Evolutionary conservation across 2,113 vertebrate species (phyloP), one percentile per base, ranked within the genome.

Genomic region (Oophaga pumilio): DNA sequence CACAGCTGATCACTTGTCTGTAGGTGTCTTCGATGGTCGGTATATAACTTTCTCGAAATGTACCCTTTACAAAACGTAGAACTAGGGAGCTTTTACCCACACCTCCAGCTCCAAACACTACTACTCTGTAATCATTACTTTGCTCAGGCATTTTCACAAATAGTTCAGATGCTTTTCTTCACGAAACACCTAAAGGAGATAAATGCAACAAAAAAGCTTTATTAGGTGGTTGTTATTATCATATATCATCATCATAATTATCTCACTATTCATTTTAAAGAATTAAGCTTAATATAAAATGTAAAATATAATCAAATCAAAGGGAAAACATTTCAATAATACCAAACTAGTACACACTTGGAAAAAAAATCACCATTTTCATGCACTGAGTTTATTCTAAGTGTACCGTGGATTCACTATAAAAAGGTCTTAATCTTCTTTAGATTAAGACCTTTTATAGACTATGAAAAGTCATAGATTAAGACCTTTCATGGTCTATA

Each of bases 11-110:
- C 90, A 96, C 95, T 90, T 96, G 95, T 1, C 95, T 92, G 90
- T 96, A 96, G 84, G 95, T 96, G 90, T 96, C 95, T 91, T 96
- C 95, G 85, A 96, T 94, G 0, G 95, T 96, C 10, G 95, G 95
- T 69, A 96, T 95, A 89, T 96, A 96, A 90, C 95, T 95, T 89
- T 96, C 95, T 53, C 95, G 93, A 91, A 96, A 96, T 5, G 95
- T 96, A 80, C 95, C 95, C 59, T 96, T 96, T 84, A 96, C 95
- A 87, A 96, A 96, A 57, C 95, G 89, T 90, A 96, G 43, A 4
- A 96, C 95, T 74, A 96, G 90, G 22, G 95, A 96, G 88, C 95
- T 96, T 93, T 96, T 96, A 14, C 95, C 95, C 1, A 96, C 95
- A 26, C 95, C 95, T 49, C 95, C 95, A 14, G 95, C 95, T 82